Evolutionary conservation across 2,113 vertebrate genomes (phyloP), one percentile per base, ranked within the genome.

Genomic region (Raphicerus campestris): DNA sequence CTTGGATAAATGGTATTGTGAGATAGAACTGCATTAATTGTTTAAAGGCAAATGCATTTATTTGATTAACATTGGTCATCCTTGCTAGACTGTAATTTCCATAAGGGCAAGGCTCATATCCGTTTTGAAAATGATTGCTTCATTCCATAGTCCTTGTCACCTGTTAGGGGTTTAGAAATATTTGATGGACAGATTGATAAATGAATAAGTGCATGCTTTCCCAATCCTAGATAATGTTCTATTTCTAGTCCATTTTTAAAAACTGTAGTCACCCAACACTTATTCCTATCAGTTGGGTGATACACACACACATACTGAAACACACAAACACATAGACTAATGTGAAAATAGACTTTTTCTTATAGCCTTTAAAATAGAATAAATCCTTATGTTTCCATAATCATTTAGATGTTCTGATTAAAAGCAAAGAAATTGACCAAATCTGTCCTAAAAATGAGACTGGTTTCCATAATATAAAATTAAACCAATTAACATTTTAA

Each of bases 401-500:
- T 91, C 42, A 96, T 63, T 92, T 73, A 92, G 28, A 75, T 75
- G 17, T 92, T 93, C 82, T 95, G 61, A 75, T 77, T 92, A 6
- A 87, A 94, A 94, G 55, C 49, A 93, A 93, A 93, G 39, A 87
- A 92, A 95, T 49, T 16, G 30, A 26, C 39, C 87, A 78, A 91
- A 77, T 91, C 39, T 81, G 6, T 91, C 51, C 32, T 94, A 89
- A 89, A 94, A 96, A 49, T 96, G n/a, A 82, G 49, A 89, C 55
- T 56, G 83, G 30, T 83, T 92, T 89, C 58, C n/a, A 56, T 51
- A 92, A 51, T 60, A 82, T 9, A 96, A 82, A 94, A 96, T 75
- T 78, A 91, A 97, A 82, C 3, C 2, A 87, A 92, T 89, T 89
- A 84, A 80, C 51, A 96, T 91, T 93, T 96, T 93, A 88, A 92